phyloP scores from a whole-genome alignment of 2,113 vertebrate species.

The Aramus guarauna region DNA sequence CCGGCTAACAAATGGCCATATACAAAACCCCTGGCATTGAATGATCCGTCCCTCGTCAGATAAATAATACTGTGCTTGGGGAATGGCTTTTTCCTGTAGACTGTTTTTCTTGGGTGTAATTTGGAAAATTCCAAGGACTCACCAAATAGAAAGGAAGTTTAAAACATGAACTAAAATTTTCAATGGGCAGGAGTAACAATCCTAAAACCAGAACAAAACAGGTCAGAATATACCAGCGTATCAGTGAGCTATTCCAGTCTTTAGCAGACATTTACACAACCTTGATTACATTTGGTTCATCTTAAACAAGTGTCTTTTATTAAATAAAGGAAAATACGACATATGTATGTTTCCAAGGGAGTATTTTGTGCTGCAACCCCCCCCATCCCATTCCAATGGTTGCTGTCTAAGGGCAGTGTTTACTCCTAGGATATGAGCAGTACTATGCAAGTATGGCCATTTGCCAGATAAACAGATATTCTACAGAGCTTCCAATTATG shows the following conservation, averaged over 20 bases:
- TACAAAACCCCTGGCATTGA: background rate
- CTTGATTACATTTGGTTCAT: background rate
- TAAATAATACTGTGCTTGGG: background rate
- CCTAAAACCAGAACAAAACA: background rate
- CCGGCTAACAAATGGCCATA: background rate
- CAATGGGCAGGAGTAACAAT: background rate
- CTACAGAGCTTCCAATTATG: slow-evolving; percentile 59
- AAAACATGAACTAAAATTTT: background rate
- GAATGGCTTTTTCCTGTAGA: background rate
- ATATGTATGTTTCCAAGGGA: background rate
- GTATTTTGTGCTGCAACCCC: background rate
- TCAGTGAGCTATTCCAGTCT: background rate
- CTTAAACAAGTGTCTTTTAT: background rate
- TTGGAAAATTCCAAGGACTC: background rate
- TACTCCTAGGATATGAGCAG: slow-evolving; percentile 23
- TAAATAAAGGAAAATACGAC: background rate
- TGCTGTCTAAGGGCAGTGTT: slow-evolving; percentile 39
- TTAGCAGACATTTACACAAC: background rate
- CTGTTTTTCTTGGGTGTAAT: background rate
- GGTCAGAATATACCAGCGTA: background rate
- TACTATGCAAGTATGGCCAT: slow-evolving; percentile 39
- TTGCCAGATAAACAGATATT: slow-evolving; percentile 63
- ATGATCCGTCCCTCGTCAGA: background rate
- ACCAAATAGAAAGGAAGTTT: background rate
- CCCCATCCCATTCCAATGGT: background rate